These are phyloP conservation scores for Argya squamiceps DNA, from an alignment of 2,797 vertebrate species.

Conservation along the genomic window DNA sequence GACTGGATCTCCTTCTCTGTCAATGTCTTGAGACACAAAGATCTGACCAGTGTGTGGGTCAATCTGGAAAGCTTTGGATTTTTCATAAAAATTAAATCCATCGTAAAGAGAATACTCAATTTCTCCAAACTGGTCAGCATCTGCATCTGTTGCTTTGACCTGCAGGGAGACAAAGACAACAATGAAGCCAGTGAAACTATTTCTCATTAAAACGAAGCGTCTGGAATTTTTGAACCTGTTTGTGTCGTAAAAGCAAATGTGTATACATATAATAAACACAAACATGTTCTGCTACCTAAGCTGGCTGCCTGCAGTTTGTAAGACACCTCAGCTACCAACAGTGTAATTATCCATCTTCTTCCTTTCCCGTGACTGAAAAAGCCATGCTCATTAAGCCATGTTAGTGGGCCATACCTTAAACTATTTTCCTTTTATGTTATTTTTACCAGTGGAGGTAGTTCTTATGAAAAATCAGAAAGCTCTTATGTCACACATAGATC, in stretches of 20 bases:
- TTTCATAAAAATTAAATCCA: slow-evolving; percentile 82
- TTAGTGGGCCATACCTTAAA: background rate
- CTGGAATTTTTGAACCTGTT: background rate
- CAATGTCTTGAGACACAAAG: slow-evolving; percentile 88
- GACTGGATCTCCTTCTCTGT: slow-evolving; percentile 83
- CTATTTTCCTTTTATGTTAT: background rate
- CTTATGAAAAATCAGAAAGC: background rate
- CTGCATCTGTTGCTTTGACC: slow-evolving; percentile 89
- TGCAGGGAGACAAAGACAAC: slow-evolving; percentile 25
- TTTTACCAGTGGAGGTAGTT: background rate
- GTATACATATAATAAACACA: background rate
- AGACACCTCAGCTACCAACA: background rate
- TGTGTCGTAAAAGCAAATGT: background rate
- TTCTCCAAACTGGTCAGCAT: slow-evolving; percentile 82
- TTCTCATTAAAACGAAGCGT: background rate
- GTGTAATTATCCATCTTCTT: background rate
- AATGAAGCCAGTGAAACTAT: background rate
- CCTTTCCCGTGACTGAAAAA: background rate
- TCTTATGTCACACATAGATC: fast-evolving
- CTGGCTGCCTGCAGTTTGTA: background rate
- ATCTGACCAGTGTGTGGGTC: slow-evolving; percentile 81
- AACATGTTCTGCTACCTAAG: background rate
- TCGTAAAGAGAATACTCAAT: slow-evolving; percentile 86
- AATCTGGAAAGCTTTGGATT: slow-evolving; percentile 84
- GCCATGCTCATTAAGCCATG: background rate